These are phyloP conservation scores for Fistularia commersonii DNA, from an alignment of 2,797 vertebrate genomes.

Conservation along the genomic window DNA sequence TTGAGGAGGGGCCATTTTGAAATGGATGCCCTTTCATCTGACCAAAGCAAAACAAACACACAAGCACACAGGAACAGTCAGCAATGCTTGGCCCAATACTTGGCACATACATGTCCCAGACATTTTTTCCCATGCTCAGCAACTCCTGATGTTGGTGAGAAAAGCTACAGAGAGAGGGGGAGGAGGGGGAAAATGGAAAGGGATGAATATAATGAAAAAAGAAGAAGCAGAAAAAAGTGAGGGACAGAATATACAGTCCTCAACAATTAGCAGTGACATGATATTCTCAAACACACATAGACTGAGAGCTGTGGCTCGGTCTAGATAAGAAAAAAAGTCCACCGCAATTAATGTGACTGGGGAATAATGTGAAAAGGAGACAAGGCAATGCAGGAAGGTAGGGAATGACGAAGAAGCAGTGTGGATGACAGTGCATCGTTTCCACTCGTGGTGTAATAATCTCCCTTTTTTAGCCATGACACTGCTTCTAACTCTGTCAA, in stretches of 20 bases:
- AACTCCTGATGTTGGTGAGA: slow-evolving; percentile 50
- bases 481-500: slow-evolving; percentile 1
- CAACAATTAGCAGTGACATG: slow-evolving; percentile 59
- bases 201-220: slow-evolving; percentile 29
- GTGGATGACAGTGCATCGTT: slow-evolving; percentile 65
- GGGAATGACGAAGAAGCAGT: slow-evolving; percentile 12
- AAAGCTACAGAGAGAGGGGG: slow-evolving; percentile 28
- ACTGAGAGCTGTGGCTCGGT: slow-evolving; percentile 29
- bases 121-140: slow-evolving; percentile 71
- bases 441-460: slow-evolving; percentile 38
- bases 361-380: slow-evolving; percentile 16
- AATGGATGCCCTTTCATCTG: slow-evolving; percentile 31
- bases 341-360: neutral
- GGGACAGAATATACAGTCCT: slow-evolving; percentile 34
- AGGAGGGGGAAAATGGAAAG: slow-evolving; percentile 11
- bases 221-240: slow-evolving; percentile 21
- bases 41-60: slow-evolving; percentile 39
- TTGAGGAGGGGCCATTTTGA: slow-evolving; percentile 30
- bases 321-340: slow-evolving; percentile 13
- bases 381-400: slow-evolving; percentile 1
- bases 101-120: slow-evolving; percentile 58
- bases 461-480: slow-evolving; percentile 39
- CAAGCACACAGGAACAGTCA: slow-evolving; percentile 30
- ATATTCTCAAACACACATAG: slow-evolving; percentile 29
- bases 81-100: slow-evolving; percentile 52